Base-by-base conservation (phyloP, 2,797 vertebrate species). In the Gallirallus australis region DNA sequence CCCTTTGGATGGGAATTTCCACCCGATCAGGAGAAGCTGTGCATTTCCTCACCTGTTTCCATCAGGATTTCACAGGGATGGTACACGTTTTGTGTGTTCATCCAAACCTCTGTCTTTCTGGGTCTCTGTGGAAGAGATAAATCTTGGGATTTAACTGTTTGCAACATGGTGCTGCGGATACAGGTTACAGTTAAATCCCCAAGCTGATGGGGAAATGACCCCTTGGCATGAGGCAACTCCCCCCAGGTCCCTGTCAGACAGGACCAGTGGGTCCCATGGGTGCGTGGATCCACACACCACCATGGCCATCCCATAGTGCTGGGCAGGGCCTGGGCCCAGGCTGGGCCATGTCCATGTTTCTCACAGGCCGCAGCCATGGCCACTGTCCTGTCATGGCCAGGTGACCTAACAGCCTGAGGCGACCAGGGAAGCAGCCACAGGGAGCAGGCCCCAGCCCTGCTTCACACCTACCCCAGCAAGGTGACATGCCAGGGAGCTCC, bases 281-380 rank as follows among this genome's bases (percentile, higher is more conserved):
- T 42, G 13, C 2, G 11, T 37, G 0, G 21, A 23, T 6, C 28
- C 18, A 0, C 3, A 56, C 19, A 5, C 19, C 1, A 2, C 65
- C 7, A 25, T 4, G 65, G 54, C 85, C 20, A 6, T 2, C 17
- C 9, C 33, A 3, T 31, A 21, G 47, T 11, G 64, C 87, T 16
- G 68, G 68, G 56, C 40, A 31, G 65, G 27, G 11, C 80, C 4
- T 25, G 31, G 11, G 9, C 25, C 18, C 1, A 1, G 8, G 8
- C 30, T 37, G 52, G 53, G n/a, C 53, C 11, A 28, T 3, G 40
- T 14, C 35, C 9, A 1, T 6, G 4, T 3, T 3, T 24, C 5
- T 24, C 5, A 2, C 10, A 3, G 16, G 47, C n/a, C 17, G 21
- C 11, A 61, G 54, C 61, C 1, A 1, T 3, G 27, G 27, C 6